Percentiles rank a stretch among this genome's conserved stretches.
These are phyloP conservation scores for Megaceryle maxima DNA, from an alignment of 2,113 vertebrate genomes.

Conservation along the genomic window DNA sequence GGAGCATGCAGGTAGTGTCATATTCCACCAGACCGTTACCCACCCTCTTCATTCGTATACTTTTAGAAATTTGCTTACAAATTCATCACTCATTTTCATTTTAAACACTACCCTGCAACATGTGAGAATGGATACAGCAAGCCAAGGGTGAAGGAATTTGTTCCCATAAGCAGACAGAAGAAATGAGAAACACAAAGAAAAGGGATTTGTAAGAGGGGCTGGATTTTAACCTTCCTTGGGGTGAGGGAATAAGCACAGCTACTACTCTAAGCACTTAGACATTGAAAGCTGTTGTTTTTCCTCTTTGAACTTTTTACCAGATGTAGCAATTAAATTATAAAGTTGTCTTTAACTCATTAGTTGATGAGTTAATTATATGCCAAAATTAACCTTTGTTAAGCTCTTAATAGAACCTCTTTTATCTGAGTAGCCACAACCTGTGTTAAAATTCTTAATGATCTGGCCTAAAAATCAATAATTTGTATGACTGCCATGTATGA, in stretches of 20 bases:
- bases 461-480: slow-evolving; percentile 62
- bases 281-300: slow-evolving; percentile 26
- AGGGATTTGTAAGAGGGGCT: slow-evolving; percentile 30
- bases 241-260: background rate
- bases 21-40: background rate
- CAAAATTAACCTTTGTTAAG: slow-evolving; percentile 68
- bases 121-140: background rate
- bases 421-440: slow-evolving; percentile 38
- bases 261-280: slow-evolving; percentile 35
- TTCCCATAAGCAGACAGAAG: background rate
- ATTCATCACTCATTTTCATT: background rate
- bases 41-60: background rate
- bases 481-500: slow-evolving; percentile 44
- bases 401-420: slow-evolving; percentile 57
- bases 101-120: background rate
- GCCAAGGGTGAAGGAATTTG: background rate
- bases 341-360: slow-evolving; percentile 63
- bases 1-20: background rate
- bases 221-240: slow-evolving; percentile 46
- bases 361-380: slow-evolving; percentile 58
- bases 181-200: slow-evolving; percentile 21
- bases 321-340: slow-evolving; percentile 57
- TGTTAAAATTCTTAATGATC: slow-evolving; percentile 66
- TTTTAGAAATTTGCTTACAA: background rate
- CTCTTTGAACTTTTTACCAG: slow-evolving; percentile 62